These are phyloP conservation scores for Callospermophilus lateralis DNA, from an alignment of 2,113 vertebrate species.

Conservation along the genomic window DNA sequence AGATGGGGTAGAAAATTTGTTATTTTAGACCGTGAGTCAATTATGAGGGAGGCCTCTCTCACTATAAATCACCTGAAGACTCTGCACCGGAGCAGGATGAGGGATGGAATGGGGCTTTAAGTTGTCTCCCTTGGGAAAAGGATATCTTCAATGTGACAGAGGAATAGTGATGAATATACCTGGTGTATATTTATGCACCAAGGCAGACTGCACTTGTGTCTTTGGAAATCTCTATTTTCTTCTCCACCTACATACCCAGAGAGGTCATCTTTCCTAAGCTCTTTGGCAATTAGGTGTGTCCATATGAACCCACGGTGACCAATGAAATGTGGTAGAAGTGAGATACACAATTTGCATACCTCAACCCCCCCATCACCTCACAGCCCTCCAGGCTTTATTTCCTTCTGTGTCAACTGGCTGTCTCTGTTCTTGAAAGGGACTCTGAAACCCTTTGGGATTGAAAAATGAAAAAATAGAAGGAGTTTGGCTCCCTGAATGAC, in stretches of 20 bases:
- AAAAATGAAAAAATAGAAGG: neutral
- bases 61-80: neutral
- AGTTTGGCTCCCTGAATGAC: neutral
- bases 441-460: neutral
- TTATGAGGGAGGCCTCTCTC: neutral
- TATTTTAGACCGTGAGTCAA: neutral
- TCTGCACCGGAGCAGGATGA: neutral
- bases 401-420: neutral
- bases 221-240: slow-evolving; percentile 14
- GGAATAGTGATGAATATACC: neutral
- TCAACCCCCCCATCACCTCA: neutral
- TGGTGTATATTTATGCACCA: neutral
- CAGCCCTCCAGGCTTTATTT: neutral
- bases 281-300: neutral
- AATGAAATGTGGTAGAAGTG: neutral
- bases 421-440: neutral
- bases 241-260: neutral
- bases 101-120: neutral
- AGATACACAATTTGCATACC: neutral
- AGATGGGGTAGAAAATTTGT: neutral
- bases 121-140: neutral
- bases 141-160: slow-evolving; percentile 12
- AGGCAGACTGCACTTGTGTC: neutral
- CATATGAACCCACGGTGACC: neutral
- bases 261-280: neutral